A percentile compares a stretch with the other conserved stretches of the same genome.
Conservation (phyloP, 2,113 vertebrate genomes). For the Corynorhinus townsendii region DNA sequence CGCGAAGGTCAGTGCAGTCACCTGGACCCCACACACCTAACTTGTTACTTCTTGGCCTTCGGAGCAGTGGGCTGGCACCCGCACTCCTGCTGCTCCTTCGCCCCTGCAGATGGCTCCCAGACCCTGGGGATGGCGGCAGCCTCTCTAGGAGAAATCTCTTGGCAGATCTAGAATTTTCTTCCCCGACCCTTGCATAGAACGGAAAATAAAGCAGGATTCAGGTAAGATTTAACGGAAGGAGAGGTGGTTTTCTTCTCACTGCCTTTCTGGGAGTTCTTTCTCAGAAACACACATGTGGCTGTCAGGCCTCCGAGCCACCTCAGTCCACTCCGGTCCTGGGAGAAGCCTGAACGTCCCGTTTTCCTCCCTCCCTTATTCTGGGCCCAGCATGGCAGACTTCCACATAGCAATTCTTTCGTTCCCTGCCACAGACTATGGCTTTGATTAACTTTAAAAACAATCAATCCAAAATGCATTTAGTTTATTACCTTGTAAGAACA, state of each 20-base stretch:
- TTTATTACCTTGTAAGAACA: not conserved
- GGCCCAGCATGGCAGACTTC: not conserved
- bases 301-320: not conserved
- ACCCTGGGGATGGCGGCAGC: not conserved
- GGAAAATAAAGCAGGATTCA: not conserved
- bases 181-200: not conserved
- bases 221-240: not conserved
- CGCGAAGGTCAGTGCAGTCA: not conserved
- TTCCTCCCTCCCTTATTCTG: not conserved
- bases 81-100: not conserved
- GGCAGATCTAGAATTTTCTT: not conserved
- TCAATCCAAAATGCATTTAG: not conserved
- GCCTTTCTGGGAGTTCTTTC: not conserved
- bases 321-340: not conserved
- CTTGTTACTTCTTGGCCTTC: not conserved
- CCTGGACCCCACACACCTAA: too few species aligned
- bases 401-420: accelerated
- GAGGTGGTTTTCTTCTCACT: not conserved
- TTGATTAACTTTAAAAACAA: not conserved
- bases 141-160: not conserved
- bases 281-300: not conserved
- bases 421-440: not conserved
- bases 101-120: not conserved
- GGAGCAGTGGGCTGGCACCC: accelerated
- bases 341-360: not conserved